Evolutionary conservation across 2,888 invertebrate species (phyloP).

Genomic region (Epistrophella euchroma): DNA sequence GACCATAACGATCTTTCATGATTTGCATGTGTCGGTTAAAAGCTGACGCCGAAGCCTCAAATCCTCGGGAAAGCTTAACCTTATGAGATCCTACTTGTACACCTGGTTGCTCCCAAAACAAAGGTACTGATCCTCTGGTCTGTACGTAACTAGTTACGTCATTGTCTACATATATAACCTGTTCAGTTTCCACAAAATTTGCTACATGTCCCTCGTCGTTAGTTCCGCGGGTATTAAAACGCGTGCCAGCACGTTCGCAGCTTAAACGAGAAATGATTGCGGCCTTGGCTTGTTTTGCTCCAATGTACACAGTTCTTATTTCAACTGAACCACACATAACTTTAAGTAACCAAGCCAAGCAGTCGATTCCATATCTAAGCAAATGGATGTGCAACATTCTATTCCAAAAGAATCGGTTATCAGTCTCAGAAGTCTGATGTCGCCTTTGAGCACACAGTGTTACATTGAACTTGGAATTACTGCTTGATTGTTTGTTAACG

Average conservation of each 20-base stretch:
- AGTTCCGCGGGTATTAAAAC: conserved; percentile 99
- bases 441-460: conserved; percentile 97
- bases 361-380: conserved; percentile 95
- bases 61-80: conserved; percentile 97
- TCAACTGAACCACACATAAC: conserved; percentile 99
- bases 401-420: conserved; percentile 99
- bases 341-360: conserved; percentile 95
- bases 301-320: conserved; percentile 99
- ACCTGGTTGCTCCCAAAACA: conserved; percentile 99
- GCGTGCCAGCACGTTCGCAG: conserved; percentile 98
- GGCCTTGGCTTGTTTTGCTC: conserved; percentile 96
- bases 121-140: conserved; percentile 97
- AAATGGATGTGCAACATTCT: conserved; percentile 97
- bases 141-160: conserved; percentile 95
- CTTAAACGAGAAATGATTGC: conserved; percentile 98
- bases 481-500: conserved; percentile 77
- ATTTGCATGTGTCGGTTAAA: conserved; percentile 95
- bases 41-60: conserved; percentile 96
- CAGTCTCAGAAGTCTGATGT: conserved; percentile 91
- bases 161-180: conserved; percentile 96
- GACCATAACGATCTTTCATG: conserved; percentile 95
- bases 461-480: conserved; percentile 90
- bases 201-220: conserved; percentile 99
- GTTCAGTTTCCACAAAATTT: conserved; percentile 99
- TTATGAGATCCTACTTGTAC: conserved; percentile 99